Conservation (phyloP, 2,113 vertebrate species). For the Reinhardtius hippoglossoides region DNA sequence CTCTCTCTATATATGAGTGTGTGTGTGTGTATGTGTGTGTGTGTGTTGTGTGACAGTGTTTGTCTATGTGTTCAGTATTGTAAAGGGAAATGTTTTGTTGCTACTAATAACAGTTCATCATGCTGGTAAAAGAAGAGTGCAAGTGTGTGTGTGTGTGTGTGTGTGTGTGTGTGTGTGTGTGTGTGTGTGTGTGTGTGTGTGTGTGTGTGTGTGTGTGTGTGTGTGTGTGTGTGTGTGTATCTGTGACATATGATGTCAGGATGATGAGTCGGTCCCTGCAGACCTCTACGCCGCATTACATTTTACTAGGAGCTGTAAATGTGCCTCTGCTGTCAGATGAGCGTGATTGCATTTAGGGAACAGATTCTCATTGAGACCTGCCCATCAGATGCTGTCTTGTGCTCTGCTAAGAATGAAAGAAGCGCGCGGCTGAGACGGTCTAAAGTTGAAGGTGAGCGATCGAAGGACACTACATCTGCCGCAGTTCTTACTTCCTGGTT, state of each 20-base stretch:
- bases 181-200: neutral
- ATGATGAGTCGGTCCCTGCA: neutral
- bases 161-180: neutral
- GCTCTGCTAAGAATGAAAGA: neutral
- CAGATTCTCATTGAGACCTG: neutral
- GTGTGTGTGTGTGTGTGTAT: neutral
- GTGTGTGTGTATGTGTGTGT: neutral
- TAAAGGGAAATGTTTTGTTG: conserved; percentile 57
- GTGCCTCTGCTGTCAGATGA: neutral
- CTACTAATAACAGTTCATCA: conserved; percentile 47
- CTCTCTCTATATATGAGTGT: neutral
- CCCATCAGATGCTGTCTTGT: neutral
- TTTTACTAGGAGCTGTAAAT: neutral
- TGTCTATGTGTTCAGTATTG: neutral
- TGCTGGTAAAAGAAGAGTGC: conserved; percentile 30
- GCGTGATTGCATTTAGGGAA: neutral
- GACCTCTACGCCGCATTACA: neutral
- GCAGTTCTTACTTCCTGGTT: conserved; percentile 68
- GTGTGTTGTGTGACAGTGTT: too few relatives aligned
- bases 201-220: neutral
- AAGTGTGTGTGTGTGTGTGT: neutral
- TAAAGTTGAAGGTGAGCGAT: conserved; percentile 65
- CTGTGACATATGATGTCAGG: neutral
- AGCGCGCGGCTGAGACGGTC: neutral
- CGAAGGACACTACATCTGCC: conserved; percentile 61